Conservation (phyloP, 2,797 vertebrate species). For the Poecilia picta region DNA sequence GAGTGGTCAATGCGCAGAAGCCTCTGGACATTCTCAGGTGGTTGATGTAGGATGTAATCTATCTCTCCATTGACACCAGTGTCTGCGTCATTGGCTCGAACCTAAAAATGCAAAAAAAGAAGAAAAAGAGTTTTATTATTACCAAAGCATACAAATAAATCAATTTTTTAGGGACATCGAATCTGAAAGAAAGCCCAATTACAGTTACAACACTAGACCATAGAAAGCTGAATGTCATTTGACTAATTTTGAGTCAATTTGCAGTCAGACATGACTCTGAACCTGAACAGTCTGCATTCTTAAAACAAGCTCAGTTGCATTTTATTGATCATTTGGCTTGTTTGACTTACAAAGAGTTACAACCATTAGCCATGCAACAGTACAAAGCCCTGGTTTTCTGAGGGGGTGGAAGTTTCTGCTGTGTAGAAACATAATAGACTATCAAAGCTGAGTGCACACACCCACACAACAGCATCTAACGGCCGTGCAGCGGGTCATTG, state of each 20-base stretch:
- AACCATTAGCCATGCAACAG: slow-evolving; percentile 19
- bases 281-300: neutral
- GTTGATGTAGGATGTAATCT: slow-evolving; percentile 93
- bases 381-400: slow-evolving; percentile 31
- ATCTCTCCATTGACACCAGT: slow-evolving; percentile 92
- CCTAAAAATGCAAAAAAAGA: slow-evolving; percentile 72
- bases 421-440: slow-evolving; percentile 40
- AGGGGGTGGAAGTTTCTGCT: slow-evolving; percentile 21
- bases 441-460: slow-evolving; percentile 59
- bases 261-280: neutral
- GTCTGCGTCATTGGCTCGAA: slow-evolving; percentile 94
- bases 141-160: neutral
- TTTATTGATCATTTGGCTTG: slow-evolving; percentile 24
- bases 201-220: neutral
- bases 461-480: slow-evolving; percentile 58
- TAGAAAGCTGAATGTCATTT: neutral
- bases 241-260: slow-evolving; percentile 1
- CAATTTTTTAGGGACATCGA: neutral
- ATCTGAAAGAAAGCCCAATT: neutral
- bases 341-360: slow-evolving; percentile 27
- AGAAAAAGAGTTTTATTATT: neutral
- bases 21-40: slow-evolving; percentile 86
- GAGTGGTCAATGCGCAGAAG: slow-evolving; percentile 90
- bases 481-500: slow-evolving; percentile 62
- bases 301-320: slow-evolving; percentile 11